These are phyloP conservation scores for Bos javanicus DNA, from an alignment of 2,113 vertebrate species.

Conservation along the genomic window DNA sequence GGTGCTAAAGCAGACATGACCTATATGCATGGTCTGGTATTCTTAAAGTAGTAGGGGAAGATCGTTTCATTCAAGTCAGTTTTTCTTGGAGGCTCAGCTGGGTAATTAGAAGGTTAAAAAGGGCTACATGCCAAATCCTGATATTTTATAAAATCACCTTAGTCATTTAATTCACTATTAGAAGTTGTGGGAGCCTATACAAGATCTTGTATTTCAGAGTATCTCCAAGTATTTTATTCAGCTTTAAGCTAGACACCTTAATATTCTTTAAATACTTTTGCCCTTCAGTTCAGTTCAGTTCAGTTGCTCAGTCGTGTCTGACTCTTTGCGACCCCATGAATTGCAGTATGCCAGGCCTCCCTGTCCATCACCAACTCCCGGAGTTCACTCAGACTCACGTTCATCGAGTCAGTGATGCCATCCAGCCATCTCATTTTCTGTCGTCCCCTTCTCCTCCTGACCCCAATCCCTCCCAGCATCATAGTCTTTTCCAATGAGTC, in stretches of 20 bases:
- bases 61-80: background rate
- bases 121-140: background rate
- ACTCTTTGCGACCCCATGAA: no score
- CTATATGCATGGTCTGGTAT: no score
- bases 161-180: background rate
- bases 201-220: background rate
- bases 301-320: no score
- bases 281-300: no score
- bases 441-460: no score
- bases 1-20: background rate
- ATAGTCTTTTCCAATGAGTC: no score
- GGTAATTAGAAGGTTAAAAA: background rate
- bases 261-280: background rate
- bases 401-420: no score
- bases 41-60: background rate
- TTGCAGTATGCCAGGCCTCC: no score
- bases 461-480: no score
- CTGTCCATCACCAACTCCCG: no score
- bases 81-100: background rate
- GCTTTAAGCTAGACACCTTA: background rate
- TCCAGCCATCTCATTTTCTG: no score
- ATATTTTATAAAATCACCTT: background rate
- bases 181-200: background rate
- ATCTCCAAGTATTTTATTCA: background rate
- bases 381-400: no score